Evolutionary conservation across 2,888 invertebrate species (phyloP).

Genomic region (Coelopa pilipes): DNA sequence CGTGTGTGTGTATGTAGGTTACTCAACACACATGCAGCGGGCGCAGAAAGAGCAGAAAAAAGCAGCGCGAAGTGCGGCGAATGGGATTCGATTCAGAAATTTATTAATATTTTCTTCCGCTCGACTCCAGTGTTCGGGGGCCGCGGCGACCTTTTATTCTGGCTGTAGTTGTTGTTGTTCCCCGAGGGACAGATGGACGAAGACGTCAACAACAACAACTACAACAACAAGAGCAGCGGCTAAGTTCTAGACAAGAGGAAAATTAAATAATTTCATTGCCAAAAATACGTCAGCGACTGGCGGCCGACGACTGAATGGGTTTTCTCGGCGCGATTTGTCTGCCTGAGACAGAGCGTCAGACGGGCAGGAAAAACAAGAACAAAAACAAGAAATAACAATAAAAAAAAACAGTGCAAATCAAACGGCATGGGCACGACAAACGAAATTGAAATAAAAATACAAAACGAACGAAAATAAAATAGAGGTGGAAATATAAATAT

Average conservation of each 20-base stretch:
- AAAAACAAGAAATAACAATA: conserved; percentile 16
- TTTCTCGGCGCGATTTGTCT: neutral
- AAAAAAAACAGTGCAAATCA: conserved; percentile 3
- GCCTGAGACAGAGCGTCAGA: conserved; percentile 3
- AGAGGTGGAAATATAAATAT: no score
- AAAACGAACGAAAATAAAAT: no score
- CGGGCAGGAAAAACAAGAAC: neutral
- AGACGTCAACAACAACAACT: neutral
- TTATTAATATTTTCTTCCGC: conserved; percentile 1
- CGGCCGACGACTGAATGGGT: neutral
- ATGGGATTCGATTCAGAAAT: neutral
- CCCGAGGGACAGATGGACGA: neutral
- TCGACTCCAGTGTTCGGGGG: neutral
- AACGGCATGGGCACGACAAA: neutral
- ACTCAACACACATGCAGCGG: conserved; percentile 14
- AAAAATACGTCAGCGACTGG: conserved; percentile 24
- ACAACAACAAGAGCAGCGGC: neutral
- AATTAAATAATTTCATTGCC: conserved; percentile 30
- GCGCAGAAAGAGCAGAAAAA: neutral
- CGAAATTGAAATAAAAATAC: no score
- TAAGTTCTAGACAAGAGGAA: neutral
- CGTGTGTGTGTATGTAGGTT: conserved; percentile 24
- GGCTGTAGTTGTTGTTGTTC: neutral
- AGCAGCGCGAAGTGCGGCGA: no score
- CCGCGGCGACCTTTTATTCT: no score